Percentiles rank a stretch among this genome's conserved stretches.
Evolutionary conservation across 2,797 vertebrate species (phyloP).

Genomic region (Pteropus rufus): DNA sequence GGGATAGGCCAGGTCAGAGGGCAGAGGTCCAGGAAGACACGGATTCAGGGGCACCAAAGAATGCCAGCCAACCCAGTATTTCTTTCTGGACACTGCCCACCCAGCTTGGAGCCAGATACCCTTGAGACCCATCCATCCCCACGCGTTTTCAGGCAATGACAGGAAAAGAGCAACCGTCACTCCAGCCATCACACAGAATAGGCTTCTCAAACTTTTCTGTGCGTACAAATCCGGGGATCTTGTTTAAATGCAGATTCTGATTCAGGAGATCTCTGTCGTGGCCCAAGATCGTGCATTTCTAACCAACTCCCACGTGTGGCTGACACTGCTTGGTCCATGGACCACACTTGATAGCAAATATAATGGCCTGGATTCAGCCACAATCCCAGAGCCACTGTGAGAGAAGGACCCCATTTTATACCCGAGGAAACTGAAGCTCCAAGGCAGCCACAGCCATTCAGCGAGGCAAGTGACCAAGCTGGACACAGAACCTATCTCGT

Average conservation of each 20-base stretch:
- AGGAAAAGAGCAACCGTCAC: neutral
- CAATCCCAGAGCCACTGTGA: neutral
- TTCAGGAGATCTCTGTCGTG: neutral
- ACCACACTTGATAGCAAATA: neutral
- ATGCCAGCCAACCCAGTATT: neutral
- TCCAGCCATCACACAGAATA: neutral
- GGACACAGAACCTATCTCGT: neutral
- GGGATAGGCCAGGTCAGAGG: neutral
- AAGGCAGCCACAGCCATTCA: neutral
- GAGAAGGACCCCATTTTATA: neutral
- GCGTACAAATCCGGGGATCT: neutral
- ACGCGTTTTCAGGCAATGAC: neutral
- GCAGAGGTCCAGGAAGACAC: neutral
- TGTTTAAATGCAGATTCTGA: neutral
- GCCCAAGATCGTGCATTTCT: neutral
- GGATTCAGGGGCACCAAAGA: too few relatives aligned
- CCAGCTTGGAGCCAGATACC: neutral
- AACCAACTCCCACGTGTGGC: neutral
- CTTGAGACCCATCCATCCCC: neutral
- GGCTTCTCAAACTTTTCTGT: neutral
- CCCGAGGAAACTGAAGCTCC: neutral
- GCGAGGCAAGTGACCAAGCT: neutral
- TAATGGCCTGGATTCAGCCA: neutral
- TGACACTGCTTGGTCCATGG: neutral
- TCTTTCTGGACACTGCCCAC: neutral